Base-by-base conservation (phyloP, 2,797 vertebrate species). In the Clarias fuscus region DNA sequence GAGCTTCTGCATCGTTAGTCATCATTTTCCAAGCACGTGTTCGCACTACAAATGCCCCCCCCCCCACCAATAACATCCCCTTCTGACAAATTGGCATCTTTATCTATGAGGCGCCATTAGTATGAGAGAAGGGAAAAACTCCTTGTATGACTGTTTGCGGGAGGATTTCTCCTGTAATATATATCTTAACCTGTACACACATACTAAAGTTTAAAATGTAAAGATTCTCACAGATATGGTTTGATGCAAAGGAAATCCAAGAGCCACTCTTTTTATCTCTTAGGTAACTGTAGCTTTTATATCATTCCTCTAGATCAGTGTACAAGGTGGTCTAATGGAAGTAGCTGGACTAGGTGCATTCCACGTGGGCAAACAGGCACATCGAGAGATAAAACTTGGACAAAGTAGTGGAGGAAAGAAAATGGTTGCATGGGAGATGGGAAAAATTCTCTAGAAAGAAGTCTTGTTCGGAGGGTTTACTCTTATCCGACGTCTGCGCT, bases 1-100 rank as follows among this genome's bases (percentile, higher is more conserved):
- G 77, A 84, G 86, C 82, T 84, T 90, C 82, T 81, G 86, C 82
- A 86, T 87, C 86, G 86, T 91, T 89, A 90, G 88, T 91, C 89
- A 90, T 87, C 86, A 87, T 88, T 88, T 88, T 86, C 87, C 80
- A 85, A 62, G 83, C 80, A 56, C 79, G 81, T 83, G 89, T 77
- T 88, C 72, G 59, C 30, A 61, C 81, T 84, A 73, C 77, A 65
- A 75, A 86, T 88, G 13, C 20, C 17, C 48, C 27, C 30, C 30
- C 30, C 30, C 43, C 43, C 30, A 58, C 64, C 56, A 43, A 77
- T 56, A 56, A 67, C 64, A 77, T 62, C 79, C 43, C 68, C 43
- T 68, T 87, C 58, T 88, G 89, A 88, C 70, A 76, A 89, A 89
- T 83, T 84, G 78, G 83, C 62, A 61, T 90, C 76, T 70, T 48